Conservation (phyloP, 2,113 vertebrate species). For the Chinchilla lanigera region DNA sequence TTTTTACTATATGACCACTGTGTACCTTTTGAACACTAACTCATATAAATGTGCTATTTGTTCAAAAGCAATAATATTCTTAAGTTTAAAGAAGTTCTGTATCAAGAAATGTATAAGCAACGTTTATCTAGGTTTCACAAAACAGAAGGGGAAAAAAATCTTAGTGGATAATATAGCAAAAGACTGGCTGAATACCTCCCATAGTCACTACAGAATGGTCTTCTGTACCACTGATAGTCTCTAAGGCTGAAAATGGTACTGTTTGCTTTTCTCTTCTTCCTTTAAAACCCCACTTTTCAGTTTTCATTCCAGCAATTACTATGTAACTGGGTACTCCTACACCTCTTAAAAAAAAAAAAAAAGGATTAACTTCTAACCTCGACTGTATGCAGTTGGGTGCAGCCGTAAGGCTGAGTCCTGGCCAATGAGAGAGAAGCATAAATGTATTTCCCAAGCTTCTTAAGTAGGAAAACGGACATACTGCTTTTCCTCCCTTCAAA, state of each 20-base stretch:
- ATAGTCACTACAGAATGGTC: background rate
- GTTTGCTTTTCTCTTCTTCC: background rate
- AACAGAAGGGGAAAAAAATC: background rate
- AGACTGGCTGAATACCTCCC: background rate
- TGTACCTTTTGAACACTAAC: background rate
- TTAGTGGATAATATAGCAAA: background rate
- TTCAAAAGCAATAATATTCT: background rate
- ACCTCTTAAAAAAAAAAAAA: background rate
- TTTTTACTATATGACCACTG: background rate
- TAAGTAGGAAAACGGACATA: background rate
- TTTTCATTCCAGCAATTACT: background rate
- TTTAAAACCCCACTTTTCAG: background rate
- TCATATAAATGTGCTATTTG: background rate
- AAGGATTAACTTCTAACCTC: background rate
- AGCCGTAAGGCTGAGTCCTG: background rate
- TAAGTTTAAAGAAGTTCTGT: background rate
- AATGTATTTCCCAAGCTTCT: background rate
- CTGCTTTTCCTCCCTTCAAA: background rate
- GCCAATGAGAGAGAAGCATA: background rate
- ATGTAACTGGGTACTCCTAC: background rate
- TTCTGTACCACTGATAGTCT: background rate
- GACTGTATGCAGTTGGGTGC: background rate
- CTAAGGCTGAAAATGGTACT: background rate
- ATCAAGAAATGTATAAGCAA: background rate
- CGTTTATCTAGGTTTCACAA: constrained; percentile 21